Base-by-base conservation (phyloP, 2,888 invertebrate species). In the Apamea sordens region DNA sequence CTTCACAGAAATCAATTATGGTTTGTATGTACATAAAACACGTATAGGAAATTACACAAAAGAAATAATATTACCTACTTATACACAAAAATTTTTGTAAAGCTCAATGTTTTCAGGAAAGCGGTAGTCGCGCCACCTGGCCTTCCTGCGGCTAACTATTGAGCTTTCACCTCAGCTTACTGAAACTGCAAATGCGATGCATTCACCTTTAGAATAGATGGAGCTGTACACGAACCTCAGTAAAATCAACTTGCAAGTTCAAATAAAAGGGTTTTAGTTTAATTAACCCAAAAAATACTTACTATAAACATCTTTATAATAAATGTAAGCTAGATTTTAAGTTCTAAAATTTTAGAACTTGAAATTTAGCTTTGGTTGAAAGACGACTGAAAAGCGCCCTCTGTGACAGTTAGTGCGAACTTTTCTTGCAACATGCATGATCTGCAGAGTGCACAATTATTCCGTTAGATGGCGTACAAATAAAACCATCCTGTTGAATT, bases 141-240 rank as follows among this genome's bases (percentile, higher is more conserved):
- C 36, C 3, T 3, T 15, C 36, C 3, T n/a, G 21, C 1, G 28
- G 11, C 64, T 24, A 41, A 79, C 47, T 28, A 28, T n/a, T 47
- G 21, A 79, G 53, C 64, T 78, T 53, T 50, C 10, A 82, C 11
- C 18, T 73, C 28, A 73, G 21, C 53, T 24, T 0, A 24, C 32
- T 53, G 18, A 32, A 74, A 56, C 47, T 82, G 64, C 64, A 74
- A 41, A 41, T 65, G 47, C 47, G 21, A 21, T 82, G 75, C 82
- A 82, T 28, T 82, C 28, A 21, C 21, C 18, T 4, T 15, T 36
- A 56, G 15, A 36, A 36, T 71, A 79, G 59, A 76, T 79, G 41
- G 76, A 21, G 56, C 41, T 82, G 18, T 28, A 41, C 24, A 3
- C 0, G 18, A 41, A 21, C 1, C 10, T 13, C 32, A 75, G 32